phyloP scores from a whole-genome alignment of 2,888 invertebrate species.

The Rotaria macrura region DNA sequence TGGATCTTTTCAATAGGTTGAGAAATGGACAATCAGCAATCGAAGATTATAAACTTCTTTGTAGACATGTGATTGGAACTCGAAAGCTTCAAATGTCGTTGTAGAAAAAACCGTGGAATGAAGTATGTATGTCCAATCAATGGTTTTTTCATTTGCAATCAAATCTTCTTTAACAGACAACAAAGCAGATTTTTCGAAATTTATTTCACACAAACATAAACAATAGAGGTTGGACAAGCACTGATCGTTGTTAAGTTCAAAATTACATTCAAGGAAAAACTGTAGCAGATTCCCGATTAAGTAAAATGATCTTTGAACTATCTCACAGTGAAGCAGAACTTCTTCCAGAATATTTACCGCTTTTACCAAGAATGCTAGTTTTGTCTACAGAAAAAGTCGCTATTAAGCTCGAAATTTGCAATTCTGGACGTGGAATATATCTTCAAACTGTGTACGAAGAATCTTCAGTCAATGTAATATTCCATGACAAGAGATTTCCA shows the following conservation, averaged over 20 bases:
- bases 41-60: not conserved
- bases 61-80: not conserved
- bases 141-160: not conserved
- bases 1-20: not conserved
- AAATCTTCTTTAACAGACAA: not conserved
- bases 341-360: no score
- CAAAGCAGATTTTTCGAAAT: not conserved
- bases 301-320: no score
- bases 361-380: no score
- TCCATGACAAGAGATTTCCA: not conserved
- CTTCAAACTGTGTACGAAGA: not conserved
- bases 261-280: no score
- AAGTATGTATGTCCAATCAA: not conserved
- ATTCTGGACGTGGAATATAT: no score
- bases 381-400: no score
- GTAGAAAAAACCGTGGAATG: not conserved
- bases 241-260: no score
- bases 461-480: not conserved
- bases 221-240: no score
- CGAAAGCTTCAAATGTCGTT: not conserved
- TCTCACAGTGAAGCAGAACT: no score
- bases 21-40: not conserved
- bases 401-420: no score
- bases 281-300: no score
- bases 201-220: not conserved